Conservation (phyloP, 2,888 invertebrate genomes). For the Drosophila nr. fundita region DNA sequence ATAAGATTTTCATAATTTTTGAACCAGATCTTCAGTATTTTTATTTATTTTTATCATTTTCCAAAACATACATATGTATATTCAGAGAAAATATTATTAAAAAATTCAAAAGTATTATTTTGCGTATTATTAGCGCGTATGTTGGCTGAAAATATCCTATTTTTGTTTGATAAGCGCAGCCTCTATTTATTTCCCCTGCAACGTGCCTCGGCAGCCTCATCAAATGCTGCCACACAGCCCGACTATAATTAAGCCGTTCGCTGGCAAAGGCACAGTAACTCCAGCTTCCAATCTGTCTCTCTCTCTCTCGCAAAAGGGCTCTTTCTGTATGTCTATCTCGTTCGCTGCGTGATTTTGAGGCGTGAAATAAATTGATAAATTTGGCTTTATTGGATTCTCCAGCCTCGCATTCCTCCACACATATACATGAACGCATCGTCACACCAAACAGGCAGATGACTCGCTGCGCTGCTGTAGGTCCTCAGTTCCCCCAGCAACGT, state of each 20-base stretch:
- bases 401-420: slow-evolving; percentile 52
- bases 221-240: slow-evolving; percentile 20
- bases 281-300: not conserved
- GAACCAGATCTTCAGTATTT: not conserved
- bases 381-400: slow-evolving; percentile 78
- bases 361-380: slow-evolving; percentile 83
- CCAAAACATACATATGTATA: too few relatives aligned
- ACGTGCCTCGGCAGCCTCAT: slow-evolving; percentile 4
- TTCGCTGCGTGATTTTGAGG: slow-evolving; percentile 68
- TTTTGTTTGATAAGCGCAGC: not conserved
- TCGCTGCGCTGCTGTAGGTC: slow-evolving; percentile 75
- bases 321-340: not conserved
- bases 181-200: not conserved
- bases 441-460: slow-evolving; percentile 25
- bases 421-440: not conserved
- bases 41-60: not conserved
- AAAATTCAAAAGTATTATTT: too few relatives aligned
- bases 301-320: too few relatives aligned
- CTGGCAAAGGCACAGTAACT: slow-evolving; percentile 27
- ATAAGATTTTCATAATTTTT: not conserved
- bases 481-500: slow-evolving; percentile 26
- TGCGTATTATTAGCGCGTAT: not conserved
- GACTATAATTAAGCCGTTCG: slow-evolving; percentile 77
- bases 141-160: not conserved
- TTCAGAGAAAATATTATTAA: too few relatives aligned